These are phyloP conservation scores for Microctonus aethiopoides DNA, from an alignment of 2,888 invertebrate genomes.

Conservation along the genomic window DNA sequence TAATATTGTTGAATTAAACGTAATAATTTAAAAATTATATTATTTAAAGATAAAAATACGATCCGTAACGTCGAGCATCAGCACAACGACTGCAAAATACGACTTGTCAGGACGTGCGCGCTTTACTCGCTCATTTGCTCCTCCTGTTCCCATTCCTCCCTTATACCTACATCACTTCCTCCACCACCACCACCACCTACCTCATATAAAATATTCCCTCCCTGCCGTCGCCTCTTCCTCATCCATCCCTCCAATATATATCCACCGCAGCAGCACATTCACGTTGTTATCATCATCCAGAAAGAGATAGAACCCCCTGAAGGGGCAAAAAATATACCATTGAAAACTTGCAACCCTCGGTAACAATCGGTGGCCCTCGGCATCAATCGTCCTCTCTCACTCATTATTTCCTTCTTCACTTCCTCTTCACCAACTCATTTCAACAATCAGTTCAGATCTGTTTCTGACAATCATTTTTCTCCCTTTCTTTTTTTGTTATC, in stretches of 20 bases:
- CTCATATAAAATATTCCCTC: too few species aligned
- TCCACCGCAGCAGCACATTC: neutral
- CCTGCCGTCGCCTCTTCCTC: neutral
- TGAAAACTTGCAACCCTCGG: slow-evolving; percentile 30
- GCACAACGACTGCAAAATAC: slow-evolving; percentile 27
- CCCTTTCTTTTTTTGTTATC: neutral
- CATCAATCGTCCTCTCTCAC: neutral
- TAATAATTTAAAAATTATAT: too few species aligned
- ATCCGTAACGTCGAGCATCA: slow-evolving; percentile 32
- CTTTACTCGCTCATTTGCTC: slow-evolving; percentile 15
- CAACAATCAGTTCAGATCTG: neutral
- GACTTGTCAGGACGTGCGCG: slow-evolving; percentile 26
- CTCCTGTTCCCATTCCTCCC: slow-evolving; percentile 24
- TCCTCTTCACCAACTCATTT: neutral
- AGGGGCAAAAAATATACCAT: slow-evolving; percentile 6
- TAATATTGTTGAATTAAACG: too few species aligned
- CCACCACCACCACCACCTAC: too few species aligned
- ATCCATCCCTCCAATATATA: neutral
- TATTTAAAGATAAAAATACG: too few species aligned
- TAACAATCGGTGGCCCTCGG: slow-evolving; percentile 29
- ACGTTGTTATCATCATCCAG: slow-evolving; percentile 24
- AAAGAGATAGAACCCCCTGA: too few species aligned
- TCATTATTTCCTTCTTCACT: neutral
- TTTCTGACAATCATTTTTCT: too few species aligned
- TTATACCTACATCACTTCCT: slow-evolving; percentile 14